Percentiles rank a stretch among this genome's conserved stretches.
phyloP scores from a whole-genome alignment of 2,888 invertebrate genomes.

The Oscheius sp. region DNA sequence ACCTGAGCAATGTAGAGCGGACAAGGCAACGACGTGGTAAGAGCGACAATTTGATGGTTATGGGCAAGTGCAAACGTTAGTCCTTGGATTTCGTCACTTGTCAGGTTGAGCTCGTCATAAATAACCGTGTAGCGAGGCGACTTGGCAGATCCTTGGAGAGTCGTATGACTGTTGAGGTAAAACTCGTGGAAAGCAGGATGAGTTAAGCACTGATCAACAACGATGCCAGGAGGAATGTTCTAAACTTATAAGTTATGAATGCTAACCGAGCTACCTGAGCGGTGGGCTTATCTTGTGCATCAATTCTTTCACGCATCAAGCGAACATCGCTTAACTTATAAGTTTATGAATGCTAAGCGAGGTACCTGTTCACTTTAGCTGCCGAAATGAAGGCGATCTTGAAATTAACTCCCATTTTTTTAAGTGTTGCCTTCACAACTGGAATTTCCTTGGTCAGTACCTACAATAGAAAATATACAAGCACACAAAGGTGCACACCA shows the following conservation, averaged over 20 bases:
- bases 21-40: slow-evolving; percentile 62
- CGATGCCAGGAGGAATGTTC: slow-evolving; percentile 65
- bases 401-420: slow-evolving; percentile 27
- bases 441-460: slow-evolving; percentile 61
- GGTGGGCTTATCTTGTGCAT: neutral
- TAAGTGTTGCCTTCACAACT: slow-evolving; percentile 48
- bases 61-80: slow-evolving; percentile 60
- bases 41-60: slow-evolving; percentile 65
- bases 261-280: neutral
- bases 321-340: slow-evolving; percentile 53
- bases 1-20: slow-evolving; percentile 63
- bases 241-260: slow-evolving; percentile 12
- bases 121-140: slow-evolving; percentile 68
- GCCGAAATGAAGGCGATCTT: slow-evolving; percentile 59
- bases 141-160: slow-evolving; percentile 69
- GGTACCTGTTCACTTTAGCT: slow-evolving; percentile 61
- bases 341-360: too few relatives aligned
- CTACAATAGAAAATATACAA: too few relatives aligned
- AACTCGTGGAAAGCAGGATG: slow-evolving; percentile 65
- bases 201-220: slow-evolving; percentile 58
- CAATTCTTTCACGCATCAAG: slow-evolving; percentile 36
- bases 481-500: neutral
- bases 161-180: slow-evolving; percentile 65
- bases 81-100: slow-evolving; percentile 59
- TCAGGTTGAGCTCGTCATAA: slow-evolving; percentile 54